Base-by-base conservation (phyloP, 2,888 invertebrate species). In the Scotopteryx bipunctaria region DNA sequence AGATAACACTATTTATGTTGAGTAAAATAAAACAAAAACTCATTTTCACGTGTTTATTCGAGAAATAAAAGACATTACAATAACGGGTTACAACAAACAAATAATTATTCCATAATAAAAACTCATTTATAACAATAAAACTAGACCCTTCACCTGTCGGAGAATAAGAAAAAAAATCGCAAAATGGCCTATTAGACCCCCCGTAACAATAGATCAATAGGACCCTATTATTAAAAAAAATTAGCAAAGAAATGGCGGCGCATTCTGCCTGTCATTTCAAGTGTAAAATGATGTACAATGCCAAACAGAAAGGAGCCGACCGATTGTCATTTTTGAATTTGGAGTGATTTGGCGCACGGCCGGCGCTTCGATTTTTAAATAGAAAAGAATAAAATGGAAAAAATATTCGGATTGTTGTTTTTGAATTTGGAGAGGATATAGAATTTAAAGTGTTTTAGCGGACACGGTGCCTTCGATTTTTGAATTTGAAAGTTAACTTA, bases 191-290 rank as follows among this genome's bases (percentile, higher is more conserved):
- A 71, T 68, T 65, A 73, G 82, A 83, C 83, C 83, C 78, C 82
- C 77, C 76, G 57, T 76, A 73, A 84, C 83, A 84, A 85, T 69
- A 55, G 76, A 45, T 70, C 71, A 81, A 82, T 78, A 76, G 71
- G 59, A 59, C 53, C 62, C 64, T 67, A 71, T 76, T 69, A 77
- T 71, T 45, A 47, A 52, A 64, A 81, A 80, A 82, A 82, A 70
- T 80, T 50, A n/a, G 81, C 83, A 83, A 81, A 78, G 75, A 21
- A n/a, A 42, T 13, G 53, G 31, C 64, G 72, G 58, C 63, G 62
- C 65, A 67, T 71, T 73, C 65, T 66, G 71, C 72, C 73, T 82
- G 83, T 81, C 82, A 77, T 72, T 76, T 64, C 57, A 59, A 55
- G 61, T 60, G 66, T 72, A 75, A 80, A 83, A 78, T 78, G 73